phyloP scores from a whole-genome alignment of 2,888 invertebrate species.

The Girardia tigrina region DNA sequence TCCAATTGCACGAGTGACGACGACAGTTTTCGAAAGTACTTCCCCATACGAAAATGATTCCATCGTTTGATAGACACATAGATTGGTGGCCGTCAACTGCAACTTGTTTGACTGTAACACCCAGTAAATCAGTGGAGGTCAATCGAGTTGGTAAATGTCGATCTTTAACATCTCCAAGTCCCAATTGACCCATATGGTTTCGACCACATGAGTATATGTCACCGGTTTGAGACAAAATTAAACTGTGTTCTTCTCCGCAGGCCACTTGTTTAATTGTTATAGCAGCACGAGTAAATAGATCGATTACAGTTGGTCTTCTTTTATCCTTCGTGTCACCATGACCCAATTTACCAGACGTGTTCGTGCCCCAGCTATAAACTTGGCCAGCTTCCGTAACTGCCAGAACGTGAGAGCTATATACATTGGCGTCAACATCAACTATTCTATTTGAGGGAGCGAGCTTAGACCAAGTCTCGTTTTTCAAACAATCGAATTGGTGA shows the following conservation, averaged over 20 bases:
- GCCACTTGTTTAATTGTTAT: not conserved
- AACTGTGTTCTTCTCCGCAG: slow-evolving; percentile 25
- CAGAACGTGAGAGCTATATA: not conserved
- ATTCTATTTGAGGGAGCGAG: not conserved
- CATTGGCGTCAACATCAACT: not conserved
- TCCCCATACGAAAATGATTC: slow-evolving; percentile 15
- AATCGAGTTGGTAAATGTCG: not conserved
- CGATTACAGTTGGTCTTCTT: not conserved
- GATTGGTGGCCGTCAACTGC: not conserved
- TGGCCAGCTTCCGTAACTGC: slow-evolving; percentile 16
- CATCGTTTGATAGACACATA: not conserved
- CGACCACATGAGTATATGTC: not conserved
- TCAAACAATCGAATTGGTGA: not conserved
- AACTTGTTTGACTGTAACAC: not conserved
- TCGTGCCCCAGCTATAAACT: slow-evolving; percentile 25
- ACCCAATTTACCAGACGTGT: slow-evolving; percentile 13
- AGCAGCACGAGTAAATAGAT: not conserved
- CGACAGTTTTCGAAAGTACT: not conserved
- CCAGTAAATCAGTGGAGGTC: not conserved
- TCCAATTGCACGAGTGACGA: not conserved
- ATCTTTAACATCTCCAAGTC: not conserved
- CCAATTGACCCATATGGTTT: not conserved
- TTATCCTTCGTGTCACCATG: slow-evolving; percentile 9
- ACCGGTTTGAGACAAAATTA: not conserved
- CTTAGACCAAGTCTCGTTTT: not conserved